phyloP scores from a whole-genome alignment of 2,797 vertebrate species.

The Acropternis orthonyx region DNA sequence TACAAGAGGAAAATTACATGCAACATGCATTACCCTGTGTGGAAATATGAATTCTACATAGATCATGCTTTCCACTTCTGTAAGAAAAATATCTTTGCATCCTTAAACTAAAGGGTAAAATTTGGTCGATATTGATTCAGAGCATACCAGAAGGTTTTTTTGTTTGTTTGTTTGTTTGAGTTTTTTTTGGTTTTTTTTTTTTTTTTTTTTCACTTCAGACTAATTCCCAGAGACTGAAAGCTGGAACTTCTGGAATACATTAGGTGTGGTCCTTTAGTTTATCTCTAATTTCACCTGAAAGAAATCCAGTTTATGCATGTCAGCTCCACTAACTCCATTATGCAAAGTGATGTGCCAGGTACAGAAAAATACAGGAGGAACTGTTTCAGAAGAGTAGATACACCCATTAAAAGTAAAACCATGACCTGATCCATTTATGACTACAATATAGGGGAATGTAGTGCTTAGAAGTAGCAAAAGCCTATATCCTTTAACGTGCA shows the following conservation, averaged over 20 bases:
- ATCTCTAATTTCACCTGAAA: neutral
- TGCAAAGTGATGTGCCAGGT: accelerated
- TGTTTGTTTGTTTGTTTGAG: no score
- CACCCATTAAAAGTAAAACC: neutral
- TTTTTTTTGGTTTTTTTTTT: no score
- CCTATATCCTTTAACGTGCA: neutral
- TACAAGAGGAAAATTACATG: neutral
- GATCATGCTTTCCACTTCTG: neutral
- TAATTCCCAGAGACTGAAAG: neutral
- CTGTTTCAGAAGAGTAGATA: neutral
- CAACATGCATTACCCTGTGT: neutral
- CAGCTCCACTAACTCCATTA: neutral
- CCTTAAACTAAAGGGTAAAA: neutral
- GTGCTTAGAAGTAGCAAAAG: neutral
- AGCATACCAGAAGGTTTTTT: no score
- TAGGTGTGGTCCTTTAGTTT: neutral
- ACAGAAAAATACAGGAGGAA: neutral
- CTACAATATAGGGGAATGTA: neutral
- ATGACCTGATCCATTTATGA: neutral
- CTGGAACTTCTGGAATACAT: neutral
- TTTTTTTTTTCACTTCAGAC: neutral
- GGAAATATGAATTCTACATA: neutral
- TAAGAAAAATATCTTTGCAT: neutral
- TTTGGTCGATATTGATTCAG: neutral
- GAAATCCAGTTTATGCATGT: neutral